phyloP scores from a whole-genome alignment of 2,113 vertebrate genomes.

The Brienomyrus longianalis region DNA sequence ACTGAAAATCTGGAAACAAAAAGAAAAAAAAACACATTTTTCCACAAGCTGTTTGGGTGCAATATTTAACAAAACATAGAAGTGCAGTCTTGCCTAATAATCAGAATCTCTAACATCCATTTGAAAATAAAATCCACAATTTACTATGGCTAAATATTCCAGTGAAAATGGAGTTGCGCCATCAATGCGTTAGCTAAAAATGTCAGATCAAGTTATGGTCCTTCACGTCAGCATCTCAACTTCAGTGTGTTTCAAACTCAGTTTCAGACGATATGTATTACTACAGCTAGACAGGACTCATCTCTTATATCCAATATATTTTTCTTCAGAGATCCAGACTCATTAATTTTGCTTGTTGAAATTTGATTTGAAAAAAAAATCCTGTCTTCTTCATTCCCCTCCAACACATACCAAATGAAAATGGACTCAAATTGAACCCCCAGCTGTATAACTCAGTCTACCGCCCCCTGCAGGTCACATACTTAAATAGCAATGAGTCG shows the following conservation, averaged over 20 bases:
- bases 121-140: neutral
- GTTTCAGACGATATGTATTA: neutral
- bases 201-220: neutral
- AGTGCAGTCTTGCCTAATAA: neutral
- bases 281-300: neutral
- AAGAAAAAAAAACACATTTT: neutral
- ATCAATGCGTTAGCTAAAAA: neutral
- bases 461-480: neutral
- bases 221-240: neutral
- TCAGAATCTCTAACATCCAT: neutral
- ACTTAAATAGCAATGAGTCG: neutral
- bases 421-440: neutral
- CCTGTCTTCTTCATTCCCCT: neutral
- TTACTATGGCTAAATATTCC: neutral
- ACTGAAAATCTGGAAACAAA: neutral
- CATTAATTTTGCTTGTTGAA: neutral
- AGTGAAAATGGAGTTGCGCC: neutral
- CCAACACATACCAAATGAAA: neutral
- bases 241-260: neutral
- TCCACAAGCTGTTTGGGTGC: neutral
- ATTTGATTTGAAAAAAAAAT: neutral
- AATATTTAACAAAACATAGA: neutral
- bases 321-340: neutral
- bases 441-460: neutral
- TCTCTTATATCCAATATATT: neutral